Evolutionary conservation across 2,888 invertebrate genomes (phyloP), one percentile per base, ranked within the genome.

Genomic region (Drosophila recens): DNA sequence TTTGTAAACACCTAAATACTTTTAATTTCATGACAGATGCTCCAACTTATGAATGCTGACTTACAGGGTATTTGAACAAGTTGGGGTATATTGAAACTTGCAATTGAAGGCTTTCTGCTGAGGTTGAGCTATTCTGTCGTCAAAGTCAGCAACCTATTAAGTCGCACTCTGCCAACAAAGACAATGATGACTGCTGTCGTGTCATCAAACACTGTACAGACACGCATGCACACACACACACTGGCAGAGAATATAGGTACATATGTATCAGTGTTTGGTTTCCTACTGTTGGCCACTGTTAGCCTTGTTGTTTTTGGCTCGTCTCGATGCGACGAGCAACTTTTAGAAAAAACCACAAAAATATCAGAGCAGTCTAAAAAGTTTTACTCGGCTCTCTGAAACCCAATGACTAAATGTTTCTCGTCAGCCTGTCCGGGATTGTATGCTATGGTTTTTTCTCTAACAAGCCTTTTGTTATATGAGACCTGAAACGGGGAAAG

Each of bases 401-500:
- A 62, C 62, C 52, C 68, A 61, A 73, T 66, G 59, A 54, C 56
- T 54, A 62, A 73, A 69, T 62, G 73, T 46, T 53, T 68, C 72
- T 61, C 56, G 49, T 70, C 61, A 65, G 65, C 27, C 51, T 56
- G 52, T 20, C 46, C 48, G 20, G 45, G 36, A 56, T 46, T 33
- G 43, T 68, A 15, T 67, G 75, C 80, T 53, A 58, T 62, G 62
- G 43, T 65, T 72, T 79, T 72, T 72, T 58, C 43, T 67, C 53
- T 78, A 79, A 75, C 79, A 71, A 76, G 80, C 76, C 83, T 83
- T 86, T 83, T 83, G 83, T 83, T 80, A 80, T 75, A 69, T 66
- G 87, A 84, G 80, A 72, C 48, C 49, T 48, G 45, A 48, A 56
- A 46, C 54, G 62, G 61, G 52, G 11, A 11, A 27, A 5, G 33